Evolutionary conservation across 2,797 vertebrate species (phyloP), one percentile per base, ranked within the genome.

Genomic region (Liasis olivaceus): DNA sequence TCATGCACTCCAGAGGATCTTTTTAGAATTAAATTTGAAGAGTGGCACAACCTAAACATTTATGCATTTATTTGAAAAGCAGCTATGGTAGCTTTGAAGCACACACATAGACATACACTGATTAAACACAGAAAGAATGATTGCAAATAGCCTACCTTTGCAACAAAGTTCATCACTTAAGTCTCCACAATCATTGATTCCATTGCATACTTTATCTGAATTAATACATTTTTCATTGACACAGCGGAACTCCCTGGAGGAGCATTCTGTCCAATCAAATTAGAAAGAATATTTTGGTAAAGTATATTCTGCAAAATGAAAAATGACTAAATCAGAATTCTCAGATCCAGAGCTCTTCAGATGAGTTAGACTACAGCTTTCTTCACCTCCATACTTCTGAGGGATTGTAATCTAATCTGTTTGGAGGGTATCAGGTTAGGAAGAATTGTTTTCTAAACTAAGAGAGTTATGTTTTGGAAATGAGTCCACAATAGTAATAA

Each of bases 151-250:
- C 28, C 36, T 98, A 99, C 99, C 94, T 98, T 94, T 98, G 93
- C 99, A 99, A 97, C 99, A 99, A 95, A 99, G 97, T 97, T 99
- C 99, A 17, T 99, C 99, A 81, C 99, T 99, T 86, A 96, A 96
- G 95, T 99, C 99, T 60, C 98, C 99, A 58, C 99, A 99, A 94
- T 99, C 97, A 36, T 99, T 98, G 2, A 98, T 87, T 0, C 99
- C 99, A 26, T 99, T 89, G 88, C 99, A 99, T 0, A 97, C 96
- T 88, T 96, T 97, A 2, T 0, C 4, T 15, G 59, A 42, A 42
- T 5, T 8, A 85, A 99, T 96, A 86, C 96, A 97, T 94, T 99
- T 99, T 17, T 89, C 72, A 90, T 99, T 99, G 2, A 95, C 98
- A 92, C 99, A 99, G 0, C 0, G 54, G 93, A 99, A 99, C 89